Evolutionary conservation across 2,113 vertebrate genomes (phyloP).

Genomic region (Andinoacara biseriatus): DNA sequence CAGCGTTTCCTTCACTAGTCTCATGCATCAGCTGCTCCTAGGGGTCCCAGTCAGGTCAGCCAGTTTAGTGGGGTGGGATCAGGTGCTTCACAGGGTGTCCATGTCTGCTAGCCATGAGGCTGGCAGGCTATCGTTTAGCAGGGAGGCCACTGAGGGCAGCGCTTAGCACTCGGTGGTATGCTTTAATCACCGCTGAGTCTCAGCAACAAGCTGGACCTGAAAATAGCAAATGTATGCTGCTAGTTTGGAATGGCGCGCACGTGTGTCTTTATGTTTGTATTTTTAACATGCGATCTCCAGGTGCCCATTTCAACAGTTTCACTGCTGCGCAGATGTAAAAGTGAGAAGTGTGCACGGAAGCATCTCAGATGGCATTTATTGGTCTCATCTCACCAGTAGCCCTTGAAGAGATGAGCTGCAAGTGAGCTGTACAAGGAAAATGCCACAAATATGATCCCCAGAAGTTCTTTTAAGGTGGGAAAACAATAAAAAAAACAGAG

Average conservation of each 20-base stretch:
- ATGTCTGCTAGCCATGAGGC: constrained; percentile 63
- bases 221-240: constrained; percentile 64
- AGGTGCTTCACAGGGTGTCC: constrained; percentile 74
- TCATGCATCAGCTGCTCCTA: constrained; percentile 65
- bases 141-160: constrained; percentile 52
- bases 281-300: constrained; percentile 43
- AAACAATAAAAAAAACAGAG: not conserved
- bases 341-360: constrained; percentile 63
- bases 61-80: constrained; percentile 58
- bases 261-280: constrained; percentile 40
- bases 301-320: constrained; percentile 55
- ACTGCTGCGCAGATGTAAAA: constrained; percentile 47
- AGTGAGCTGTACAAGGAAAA: constrained; percentile 12
- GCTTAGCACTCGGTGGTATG: constrained; percentile 65
- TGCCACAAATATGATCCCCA: not conserved
- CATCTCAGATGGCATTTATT: constrained; percentile 20
- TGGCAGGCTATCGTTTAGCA: constrained; percentile 62
- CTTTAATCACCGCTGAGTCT: constrained; percentile 71
- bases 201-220: constrained; percentile 41
- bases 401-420: constrained; percentile 23
- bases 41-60: constrained; percentile 65
- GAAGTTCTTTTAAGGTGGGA: not conserved
- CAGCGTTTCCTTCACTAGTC: constrained; percentile 52
- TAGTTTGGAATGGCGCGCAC: not conserved
- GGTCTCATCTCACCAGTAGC: constrained; percentile 19